Conservation (phyloP, 2,113 vertebrate genomes). For the Pelecanoides urinatrix region DNA sequence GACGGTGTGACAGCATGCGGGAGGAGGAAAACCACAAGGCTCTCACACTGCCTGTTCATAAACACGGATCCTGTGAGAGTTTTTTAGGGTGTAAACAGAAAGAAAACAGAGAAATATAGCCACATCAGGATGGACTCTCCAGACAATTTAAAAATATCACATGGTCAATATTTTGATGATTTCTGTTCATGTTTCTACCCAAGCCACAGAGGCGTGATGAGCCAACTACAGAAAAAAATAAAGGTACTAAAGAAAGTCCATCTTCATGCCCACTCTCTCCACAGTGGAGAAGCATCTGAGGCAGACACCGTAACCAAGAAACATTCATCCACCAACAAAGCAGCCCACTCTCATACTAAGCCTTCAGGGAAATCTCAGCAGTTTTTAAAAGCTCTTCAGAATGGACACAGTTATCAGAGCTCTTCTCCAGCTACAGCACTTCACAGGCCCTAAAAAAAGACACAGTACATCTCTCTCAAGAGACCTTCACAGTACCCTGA, state of each 20-base stretch:
- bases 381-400: constrained; percentile 22
- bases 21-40: not conserved
- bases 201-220: not conserved
- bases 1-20: not conserved
- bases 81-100: not conserved
- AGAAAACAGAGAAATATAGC: not conserved
- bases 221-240: not conserved
- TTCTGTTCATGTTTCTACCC: not conserved
- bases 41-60: not conserved
- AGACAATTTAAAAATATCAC: not conserved
- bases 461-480: not conserved
- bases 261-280: not conserved
- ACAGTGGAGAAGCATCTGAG: not conserved
- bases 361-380: not conserved
- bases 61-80: not conserved
- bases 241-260: not conserved
- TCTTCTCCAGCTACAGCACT: constrained; percentile 20
- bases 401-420: not conserved
- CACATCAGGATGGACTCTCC: not conserved
- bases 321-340: not conserved
- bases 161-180: constrained; percentile 2
- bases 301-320: not conserved
- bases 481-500: not conserved
- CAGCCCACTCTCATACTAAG: not conserved
- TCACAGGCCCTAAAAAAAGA: constrained; percentile 38